A percentile compares a stretch with the other conserved stretches of the same genome.
Conservation (phyloP, 2,113 vertebrate genomes). For the Parus major region DNA sequence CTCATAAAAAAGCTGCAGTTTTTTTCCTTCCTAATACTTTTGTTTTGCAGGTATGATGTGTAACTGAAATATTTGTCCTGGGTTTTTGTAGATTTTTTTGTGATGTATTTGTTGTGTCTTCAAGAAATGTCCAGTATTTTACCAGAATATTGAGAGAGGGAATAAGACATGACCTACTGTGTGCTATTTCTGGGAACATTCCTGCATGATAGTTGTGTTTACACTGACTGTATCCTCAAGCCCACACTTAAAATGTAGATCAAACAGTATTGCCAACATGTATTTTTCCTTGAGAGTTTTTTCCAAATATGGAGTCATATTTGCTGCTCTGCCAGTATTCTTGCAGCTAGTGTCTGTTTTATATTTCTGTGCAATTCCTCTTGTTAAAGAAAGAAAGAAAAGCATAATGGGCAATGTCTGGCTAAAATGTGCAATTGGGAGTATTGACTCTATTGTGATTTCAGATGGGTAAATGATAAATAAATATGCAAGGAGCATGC, state of each 20-base stretch:
- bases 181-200: constrained; percentile 9
- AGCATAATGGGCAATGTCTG: neutral
- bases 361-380: constrained; percentile 1
- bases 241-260: neutral
- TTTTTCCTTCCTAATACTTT: neutral
- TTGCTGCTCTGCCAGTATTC: constrained; percentile 16
- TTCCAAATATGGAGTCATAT: constrained; percentile 7
- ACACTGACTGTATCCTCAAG: neutral
- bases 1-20: neutral
- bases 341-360: constrained; percentile 16
- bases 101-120: neutral
- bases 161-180: neutral
- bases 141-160: neutral
- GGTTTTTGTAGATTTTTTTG: neutral
- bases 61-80: neutral
- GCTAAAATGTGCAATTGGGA: neutral
- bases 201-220: neutral
- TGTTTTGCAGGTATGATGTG: neutral
- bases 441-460: neutral
- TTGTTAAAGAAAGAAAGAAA: neutral
- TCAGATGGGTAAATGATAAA: neutral
- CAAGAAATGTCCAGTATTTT: neutral
- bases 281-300: constrained; percentile 7
- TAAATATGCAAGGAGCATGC: neutral
- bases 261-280: constrained; percentile 8